Evolutionary conservation across 2,797 vertebrate species (phyloP).

Genomic region (Eulemur albifrons): DNA sequence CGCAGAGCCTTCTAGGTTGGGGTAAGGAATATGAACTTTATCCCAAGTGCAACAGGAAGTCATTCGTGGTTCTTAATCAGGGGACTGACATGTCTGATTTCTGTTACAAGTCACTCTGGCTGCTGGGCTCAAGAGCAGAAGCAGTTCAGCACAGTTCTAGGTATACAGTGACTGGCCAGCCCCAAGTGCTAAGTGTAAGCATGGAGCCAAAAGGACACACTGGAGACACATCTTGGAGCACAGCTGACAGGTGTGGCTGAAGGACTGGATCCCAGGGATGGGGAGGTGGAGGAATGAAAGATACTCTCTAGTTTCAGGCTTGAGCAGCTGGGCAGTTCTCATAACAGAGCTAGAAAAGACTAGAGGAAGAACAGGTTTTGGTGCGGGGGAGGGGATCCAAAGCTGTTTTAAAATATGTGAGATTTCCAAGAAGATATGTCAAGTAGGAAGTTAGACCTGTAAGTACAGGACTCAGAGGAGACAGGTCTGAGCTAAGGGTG

Average conservation of each 20-base stretch:
- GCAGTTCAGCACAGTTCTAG: neutral
- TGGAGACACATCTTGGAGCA: neutral
- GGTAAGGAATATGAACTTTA: neutral
- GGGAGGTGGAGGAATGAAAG: neutral
- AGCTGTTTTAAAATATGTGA: neutral
- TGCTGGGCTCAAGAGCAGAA: neutral
- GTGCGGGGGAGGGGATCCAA: neutral
- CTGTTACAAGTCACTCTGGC: neutral
- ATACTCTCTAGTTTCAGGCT: neutral
- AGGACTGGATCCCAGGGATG: rapidly evolving
- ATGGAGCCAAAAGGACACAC: neutral
- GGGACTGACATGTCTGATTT: neutral
- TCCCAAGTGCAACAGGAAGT: neutral
- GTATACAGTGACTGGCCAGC: neutral
- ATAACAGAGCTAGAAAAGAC: neutral
- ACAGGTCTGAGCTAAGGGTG: neutral
- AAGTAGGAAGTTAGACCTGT: neutral
- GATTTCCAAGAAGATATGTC: neutral
- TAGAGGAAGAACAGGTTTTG: neutral
- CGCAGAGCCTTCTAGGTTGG: neutral
- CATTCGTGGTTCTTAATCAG: neutral
- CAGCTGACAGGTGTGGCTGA: neutral
- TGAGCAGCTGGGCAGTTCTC: neutral
- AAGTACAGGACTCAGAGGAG: neutral
- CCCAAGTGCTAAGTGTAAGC: neutral